phyloP scores from a whole-genome alignment of 2,113 vertebrate genomes.

The Dicerorhinus sumatrensis region DNA sequence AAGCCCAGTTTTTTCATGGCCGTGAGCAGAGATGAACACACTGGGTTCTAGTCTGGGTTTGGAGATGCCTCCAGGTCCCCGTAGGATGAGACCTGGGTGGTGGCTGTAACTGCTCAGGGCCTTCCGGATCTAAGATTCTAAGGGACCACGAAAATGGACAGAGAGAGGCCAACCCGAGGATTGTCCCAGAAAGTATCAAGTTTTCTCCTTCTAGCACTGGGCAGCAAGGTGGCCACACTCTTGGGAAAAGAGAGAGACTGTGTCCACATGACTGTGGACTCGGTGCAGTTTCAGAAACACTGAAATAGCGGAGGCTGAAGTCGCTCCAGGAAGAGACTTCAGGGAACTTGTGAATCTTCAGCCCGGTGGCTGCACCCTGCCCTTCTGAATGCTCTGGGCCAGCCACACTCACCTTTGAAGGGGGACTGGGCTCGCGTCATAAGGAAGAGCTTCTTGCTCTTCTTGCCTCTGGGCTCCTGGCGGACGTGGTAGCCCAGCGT shows the following conservation, averaged over 20 bases:
- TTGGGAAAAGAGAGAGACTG: neutral
- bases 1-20: neutral
- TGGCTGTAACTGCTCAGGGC: no score
- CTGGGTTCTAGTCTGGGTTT: neutral
- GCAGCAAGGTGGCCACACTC: neutral
- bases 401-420: constrained; percentile 93
- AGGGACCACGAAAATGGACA: neutral
- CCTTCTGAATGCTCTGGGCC: neutral
- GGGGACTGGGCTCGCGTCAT: constrained; percentile 92
- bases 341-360: neutral
- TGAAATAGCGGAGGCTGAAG: neutral
- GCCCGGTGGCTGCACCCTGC: neutral
- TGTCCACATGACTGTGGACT: neutral
- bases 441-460: constrained; percentile 90
- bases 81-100: neutral
- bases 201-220: neutral
- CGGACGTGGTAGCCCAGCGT: constrained; percentile 93
- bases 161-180: neutral
- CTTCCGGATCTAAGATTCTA: neutral
- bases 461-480: constrained; percentile 66
- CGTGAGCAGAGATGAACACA: neutral
- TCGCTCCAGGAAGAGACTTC: neutral
- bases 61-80: neutral
- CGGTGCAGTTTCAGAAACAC: neutral
- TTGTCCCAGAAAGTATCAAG: neutral